A percentile compares a stretch with the other conserved stretches of the same genome.
These are phyloP conservation scores for Stictocephala bisonia DNA, from an alignment of 2,888 invertebrate genomes.

Conservation along the genomic window DNA sequence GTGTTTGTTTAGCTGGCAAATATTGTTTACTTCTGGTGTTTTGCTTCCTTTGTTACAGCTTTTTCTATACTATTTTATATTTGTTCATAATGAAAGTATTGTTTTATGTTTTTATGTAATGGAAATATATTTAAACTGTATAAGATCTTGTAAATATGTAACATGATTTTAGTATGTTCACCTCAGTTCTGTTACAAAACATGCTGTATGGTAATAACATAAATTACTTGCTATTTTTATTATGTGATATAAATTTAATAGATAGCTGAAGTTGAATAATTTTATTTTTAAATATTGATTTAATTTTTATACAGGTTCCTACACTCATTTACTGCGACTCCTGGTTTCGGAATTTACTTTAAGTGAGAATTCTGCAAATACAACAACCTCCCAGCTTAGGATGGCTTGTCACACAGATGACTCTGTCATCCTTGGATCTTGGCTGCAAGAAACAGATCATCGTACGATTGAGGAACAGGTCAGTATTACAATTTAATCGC, in stretches of 20 bases:
- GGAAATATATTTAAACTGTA: too few species aligned
- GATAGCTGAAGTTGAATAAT: neutral
- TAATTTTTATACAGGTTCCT: constrained; percentile 71
- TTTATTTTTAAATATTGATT: too few species aligned
- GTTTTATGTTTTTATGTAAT: too few species aligned
- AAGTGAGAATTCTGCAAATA: constrained; percentile 93
- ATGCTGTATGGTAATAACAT: too few species aligned
- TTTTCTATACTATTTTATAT: too few species aligned
- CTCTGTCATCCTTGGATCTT: constrained; percentile 92
- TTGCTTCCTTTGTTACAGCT: too few species aligned
- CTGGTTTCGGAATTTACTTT: constrained; percentile 95
- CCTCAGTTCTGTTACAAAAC: too few species aligned
- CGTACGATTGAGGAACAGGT: constrained; percentile 98
- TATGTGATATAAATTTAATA: neutral
- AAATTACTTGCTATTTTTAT: neutral
- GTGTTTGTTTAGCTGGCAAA: too few species aligned
- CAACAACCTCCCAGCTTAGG: constrained; percentile 85
- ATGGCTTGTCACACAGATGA: constrained; percentile 90
- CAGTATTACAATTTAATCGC: constrained; percentile 55
- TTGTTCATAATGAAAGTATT: too few species aligned
- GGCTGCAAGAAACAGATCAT: constrained; percentile 97
- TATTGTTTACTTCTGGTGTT: too few species aligned
- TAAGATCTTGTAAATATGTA: too few species aligned
- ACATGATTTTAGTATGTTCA: too few species aligned
- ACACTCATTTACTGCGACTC: constrained; percentile 89